These are phyloP conservation scores for Scaptomyza graminum DNA, from an alignment of 1,140 invertebrate genomes.

Conservation along the genomic window DNA sequence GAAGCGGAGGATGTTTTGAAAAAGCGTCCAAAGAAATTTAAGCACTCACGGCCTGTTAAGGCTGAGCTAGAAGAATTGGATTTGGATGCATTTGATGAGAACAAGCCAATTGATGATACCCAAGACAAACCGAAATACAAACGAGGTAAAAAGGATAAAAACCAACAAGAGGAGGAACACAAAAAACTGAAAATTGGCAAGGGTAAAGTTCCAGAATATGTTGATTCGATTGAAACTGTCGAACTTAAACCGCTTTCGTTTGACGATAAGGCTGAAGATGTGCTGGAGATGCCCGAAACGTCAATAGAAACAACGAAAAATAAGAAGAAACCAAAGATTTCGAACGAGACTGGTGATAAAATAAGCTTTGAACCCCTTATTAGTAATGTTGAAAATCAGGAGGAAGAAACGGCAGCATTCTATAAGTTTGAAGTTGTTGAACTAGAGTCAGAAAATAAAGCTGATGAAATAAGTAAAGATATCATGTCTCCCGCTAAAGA, in stretches of 20 bases:
- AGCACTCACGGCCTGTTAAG: constrained; percentile 51
- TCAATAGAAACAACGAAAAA: constrained; percentile 56
- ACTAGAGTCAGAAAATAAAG: constrained; percentile 42
- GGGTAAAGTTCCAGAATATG: constrained; percentile 64
- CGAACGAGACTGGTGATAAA: constrained; percentile 23
- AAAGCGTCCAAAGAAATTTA: constrained; percentile 70
- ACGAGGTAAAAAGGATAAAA: constrained; percentile 55
- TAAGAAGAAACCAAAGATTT: constrained; percentile 53
- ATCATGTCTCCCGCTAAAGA: constrained; percentile 60
- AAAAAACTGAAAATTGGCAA: constrained; percentile 72
- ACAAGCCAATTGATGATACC: constrained; percentile 35
- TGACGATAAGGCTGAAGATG: constrained; percentile 68
- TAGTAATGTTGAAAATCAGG: constrained; percentile 20
- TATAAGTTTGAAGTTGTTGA: constrained; percentile 62
- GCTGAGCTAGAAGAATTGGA: constrained; percentile 61
- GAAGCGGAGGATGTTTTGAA: constrained; percentile 70
- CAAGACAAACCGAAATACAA: constrained; percentile 64
- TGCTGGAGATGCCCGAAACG: constrained; percentile 66
- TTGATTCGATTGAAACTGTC: constrained; percentile 84
- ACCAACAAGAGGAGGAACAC: constrained; percentile 39
- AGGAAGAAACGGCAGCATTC: constrained; percentile 37
- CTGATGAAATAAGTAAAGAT: constrained; percentile 8
- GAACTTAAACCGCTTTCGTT: constrained; percentile 83
- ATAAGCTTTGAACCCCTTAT: constrained; percentile 42
- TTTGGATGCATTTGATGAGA: constrained; percentile 48